phyloP scores from a whole-genome alignment of 2,797 vertebrate genomes.

The Sebastes wilsoni region DNA sequence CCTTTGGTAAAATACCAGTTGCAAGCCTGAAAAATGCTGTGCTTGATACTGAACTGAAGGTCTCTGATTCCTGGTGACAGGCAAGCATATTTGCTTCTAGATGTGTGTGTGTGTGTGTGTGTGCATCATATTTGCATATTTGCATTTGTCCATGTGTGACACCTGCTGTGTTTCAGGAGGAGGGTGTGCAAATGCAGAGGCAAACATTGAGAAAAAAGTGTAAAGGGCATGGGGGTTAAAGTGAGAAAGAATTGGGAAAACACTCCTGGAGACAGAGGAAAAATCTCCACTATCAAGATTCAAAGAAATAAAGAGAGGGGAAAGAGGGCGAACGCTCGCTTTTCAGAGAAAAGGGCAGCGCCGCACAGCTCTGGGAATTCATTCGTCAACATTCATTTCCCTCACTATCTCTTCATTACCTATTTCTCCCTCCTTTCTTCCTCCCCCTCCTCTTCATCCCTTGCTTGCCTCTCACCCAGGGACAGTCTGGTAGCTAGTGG shows the following conservation, averaged over 20 bases:
- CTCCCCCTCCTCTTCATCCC: slow-evolving; percentile 59
- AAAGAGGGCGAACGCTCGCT: slow-evolving; percentile 13
- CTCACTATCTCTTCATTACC: slow-evolving; percentile 47
- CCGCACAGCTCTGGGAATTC: slow-evolving; percentile 36
- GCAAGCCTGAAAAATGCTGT: background rate
- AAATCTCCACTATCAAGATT: background rate
- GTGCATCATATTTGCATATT: background rate
- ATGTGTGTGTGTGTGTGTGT: background rate
- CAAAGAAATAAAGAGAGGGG: slow-evolving; percentile 9
- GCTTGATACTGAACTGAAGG: background rate
- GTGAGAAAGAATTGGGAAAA: slow-evolving; percentile 1
- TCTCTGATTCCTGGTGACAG: slow-evolving; percentile 11
- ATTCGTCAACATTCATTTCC: slow-evolving; percentile 39
- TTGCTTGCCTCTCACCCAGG: slow-evolving; percentile 56
- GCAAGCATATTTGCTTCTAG: background rate
- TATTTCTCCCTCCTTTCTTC: slow-evolving; percentile 14
- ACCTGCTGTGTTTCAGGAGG: background rate
- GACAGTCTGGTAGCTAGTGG: slow-evolving; percentile 58
- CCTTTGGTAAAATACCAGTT: background rate
- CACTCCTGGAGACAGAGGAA: slow-evolving; percentile 8
- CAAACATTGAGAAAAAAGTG: background rate
- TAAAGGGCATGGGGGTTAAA: background rate
- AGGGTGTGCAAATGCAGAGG: background rate
- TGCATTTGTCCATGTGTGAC: background rate
- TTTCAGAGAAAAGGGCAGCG: slow-evolving; percentile 27